These are phyloP conservation scores for Columba guinea DNA, from an alignment of 2,797 vertebrate species.

Conservation along the genomic window DNA sequence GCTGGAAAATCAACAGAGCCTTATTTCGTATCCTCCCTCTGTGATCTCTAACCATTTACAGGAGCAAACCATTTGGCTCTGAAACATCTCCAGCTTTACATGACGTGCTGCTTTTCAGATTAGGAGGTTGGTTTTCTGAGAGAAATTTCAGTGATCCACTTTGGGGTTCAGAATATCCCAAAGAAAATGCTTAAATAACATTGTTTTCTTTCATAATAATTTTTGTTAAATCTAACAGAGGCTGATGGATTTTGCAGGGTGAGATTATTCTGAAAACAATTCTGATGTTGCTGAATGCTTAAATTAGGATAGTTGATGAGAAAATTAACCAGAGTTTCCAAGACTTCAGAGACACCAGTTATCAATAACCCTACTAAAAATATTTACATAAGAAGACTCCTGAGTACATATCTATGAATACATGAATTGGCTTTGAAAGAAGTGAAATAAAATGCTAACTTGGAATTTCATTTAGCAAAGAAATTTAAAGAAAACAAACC, in stretches of 20 bases:
- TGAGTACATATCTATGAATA: not conserved
- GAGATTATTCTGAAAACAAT: not conserved
- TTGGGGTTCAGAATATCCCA: not conserved
- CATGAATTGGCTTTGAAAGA: not conserved
- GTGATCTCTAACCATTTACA: not conserved
- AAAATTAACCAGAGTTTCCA: slow-evolving; percentile 11
- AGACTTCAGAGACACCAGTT: not conserved
- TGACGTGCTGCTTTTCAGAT: not conserved
- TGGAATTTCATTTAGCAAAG: not conserved
- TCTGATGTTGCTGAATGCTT: not conserved
- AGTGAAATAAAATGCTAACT: not conserved
- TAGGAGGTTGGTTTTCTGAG: not conserved
- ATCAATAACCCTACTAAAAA: not conserved
- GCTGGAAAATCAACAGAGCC: slow-evolving; percentile 8
- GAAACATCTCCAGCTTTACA: not conserved
- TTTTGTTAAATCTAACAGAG: not conserved
- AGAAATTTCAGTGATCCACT: not conserved
- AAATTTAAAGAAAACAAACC: not conserved
- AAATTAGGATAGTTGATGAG: not conserved
- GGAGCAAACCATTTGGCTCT: not conserved
- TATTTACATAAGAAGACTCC: not conserved
- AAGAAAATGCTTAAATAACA: not conserved
- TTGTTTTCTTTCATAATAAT: not conserved
- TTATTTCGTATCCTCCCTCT: slow-evolving; percentile 20
- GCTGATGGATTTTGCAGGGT: not conserved